These are phyloP conservation scores for Cydia pomonella DNA, from an alignment of 1,140 invertebrate species.

Conservation along the genomic window DNA sequence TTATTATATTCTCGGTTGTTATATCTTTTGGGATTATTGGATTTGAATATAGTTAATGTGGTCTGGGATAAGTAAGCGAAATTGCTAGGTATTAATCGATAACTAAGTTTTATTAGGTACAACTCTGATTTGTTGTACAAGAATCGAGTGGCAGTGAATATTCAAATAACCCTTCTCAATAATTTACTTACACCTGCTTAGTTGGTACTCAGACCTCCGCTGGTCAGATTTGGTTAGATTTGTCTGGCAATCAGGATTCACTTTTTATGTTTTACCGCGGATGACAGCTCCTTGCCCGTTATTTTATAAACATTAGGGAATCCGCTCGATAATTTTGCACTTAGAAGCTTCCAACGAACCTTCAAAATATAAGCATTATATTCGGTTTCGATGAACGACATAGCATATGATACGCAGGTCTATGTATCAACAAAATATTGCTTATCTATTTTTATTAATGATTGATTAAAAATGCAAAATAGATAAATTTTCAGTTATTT, in stretches of 20 bases:
- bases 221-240: not conserved
- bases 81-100: too few species aligned
- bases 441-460: too few species aligned
- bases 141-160: not conserved
- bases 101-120: not conserved
- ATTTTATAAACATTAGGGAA: not conserved
- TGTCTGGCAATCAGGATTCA: conserved; percentile 26
- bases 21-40: too few species aligned
- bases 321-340: not conserved
- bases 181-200: not conserved
- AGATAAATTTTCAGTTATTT: too few species aligned
- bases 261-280: conserved; percentile 36
- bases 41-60: too few species aligned
- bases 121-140: not conserved
- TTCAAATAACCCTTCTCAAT: conserved; percentile 21
- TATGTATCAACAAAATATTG: too few species aligned
- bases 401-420: not conserved
- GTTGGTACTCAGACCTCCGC: not conserved
- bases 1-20: too few species aligned
- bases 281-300: conserved; percentile 27
- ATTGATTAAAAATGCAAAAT: too few species aligned
- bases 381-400: not conserved
- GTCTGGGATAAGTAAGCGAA: too few species aligned
- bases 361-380: not conserved
- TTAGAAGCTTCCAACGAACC: not conserved